Percentiles rank a stretch among this genome's conserved stretches.
Conservation (phyloP, 1,140 invertebrate species). For the Rhagoletis pomonella region DNA sequence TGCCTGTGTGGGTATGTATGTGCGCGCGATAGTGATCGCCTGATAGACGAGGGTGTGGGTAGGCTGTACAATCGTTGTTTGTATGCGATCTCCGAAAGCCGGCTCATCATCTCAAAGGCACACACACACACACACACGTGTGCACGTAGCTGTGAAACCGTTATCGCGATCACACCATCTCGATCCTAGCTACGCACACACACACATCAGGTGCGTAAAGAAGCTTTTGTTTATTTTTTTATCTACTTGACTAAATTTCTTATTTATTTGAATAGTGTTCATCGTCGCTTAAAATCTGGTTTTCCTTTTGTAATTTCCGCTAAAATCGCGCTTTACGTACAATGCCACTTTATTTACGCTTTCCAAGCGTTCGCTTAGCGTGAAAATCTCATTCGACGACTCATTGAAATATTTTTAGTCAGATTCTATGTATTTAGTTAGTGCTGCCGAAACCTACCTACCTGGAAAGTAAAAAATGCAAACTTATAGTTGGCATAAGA, state of each 20-base stretch:
- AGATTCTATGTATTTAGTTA: neutral
- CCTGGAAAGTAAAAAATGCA: neutral
- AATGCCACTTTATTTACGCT: neutral
- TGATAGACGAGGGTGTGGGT: conserved; percentile 14
- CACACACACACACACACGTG: neutral
- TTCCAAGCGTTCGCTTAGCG: neutral
- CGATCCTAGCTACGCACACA: neutral
- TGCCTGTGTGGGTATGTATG: neutral
- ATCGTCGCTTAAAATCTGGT: neutral
- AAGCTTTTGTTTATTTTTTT: neutral
- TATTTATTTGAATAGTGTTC: neutral
- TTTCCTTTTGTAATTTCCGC: neutral
- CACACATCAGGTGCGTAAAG: neutral
- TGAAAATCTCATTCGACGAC: neutral
- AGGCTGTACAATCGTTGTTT: neutral
- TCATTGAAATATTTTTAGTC: neutral
- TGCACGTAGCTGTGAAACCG: neutral
- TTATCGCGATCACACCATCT: neutral
- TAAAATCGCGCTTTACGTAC: neutral
- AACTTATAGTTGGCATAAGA: neutral
- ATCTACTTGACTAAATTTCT: neutral
- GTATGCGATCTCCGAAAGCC: neutral
- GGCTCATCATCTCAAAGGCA: neutral
- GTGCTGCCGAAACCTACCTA: neutral
- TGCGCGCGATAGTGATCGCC: neutral